phyloP scores from a whole-genome alignment of 2,113 vertebrate species.

The Heliornis fulica region DNA sequence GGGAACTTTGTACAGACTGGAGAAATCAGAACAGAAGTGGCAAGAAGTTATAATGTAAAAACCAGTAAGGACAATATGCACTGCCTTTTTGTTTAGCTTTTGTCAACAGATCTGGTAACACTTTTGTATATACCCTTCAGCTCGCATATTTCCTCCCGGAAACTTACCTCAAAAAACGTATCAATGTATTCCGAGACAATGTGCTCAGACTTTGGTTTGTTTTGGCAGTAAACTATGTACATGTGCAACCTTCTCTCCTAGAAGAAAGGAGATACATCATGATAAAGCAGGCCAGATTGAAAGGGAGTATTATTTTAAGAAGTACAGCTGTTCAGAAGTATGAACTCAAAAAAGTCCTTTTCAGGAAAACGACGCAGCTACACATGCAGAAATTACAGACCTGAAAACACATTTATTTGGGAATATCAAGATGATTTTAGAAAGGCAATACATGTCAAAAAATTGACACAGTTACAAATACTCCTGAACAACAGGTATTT shows the following conservation, averaged over 20 bases:
- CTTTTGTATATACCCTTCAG: neutral
- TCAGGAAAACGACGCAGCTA: neutral
- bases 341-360: neutral
- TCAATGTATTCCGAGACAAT: conserved; percentile 97
- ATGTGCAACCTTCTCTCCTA: conserved; percentile 97
- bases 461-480: neutral
- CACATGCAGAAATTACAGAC: neutral
- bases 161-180: conserved; percentile 94
- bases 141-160: neutral
- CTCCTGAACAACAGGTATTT: neutral
- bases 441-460: neutral
- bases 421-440: neutral
- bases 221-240: conserved; percentile 99
- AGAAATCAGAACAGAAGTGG: neutral
- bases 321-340: neutral
- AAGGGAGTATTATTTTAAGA: neutral
- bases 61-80: neutral
- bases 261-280: conserved; percentile 16
- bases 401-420: neutral
- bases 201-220: conserved; percentile 98
- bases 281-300: neutral
- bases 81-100: neutral
- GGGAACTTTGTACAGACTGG: neutral
- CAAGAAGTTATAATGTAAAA: neutral
- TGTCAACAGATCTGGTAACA: neutral